Conservation (phyloP, 2,888 invertebrate species). For the Drosophila cognata region DNA sequence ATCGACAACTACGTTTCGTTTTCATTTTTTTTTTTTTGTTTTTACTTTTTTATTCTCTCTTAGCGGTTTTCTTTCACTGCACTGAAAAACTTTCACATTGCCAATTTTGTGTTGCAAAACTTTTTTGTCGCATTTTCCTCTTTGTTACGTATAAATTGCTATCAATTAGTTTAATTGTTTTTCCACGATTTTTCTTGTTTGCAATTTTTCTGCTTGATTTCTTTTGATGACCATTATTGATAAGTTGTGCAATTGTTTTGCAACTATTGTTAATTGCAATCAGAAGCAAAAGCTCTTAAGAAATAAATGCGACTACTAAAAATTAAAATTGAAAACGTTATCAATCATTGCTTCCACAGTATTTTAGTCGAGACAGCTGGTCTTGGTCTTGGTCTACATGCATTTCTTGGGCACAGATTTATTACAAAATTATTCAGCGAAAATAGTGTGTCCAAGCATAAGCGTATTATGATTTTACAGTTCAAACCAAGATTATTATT, state of each 20-base stretch:
- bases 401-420: too few species aligned
- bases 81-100: constrained; percentile 56
- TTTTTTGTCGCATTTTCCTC: constrained; percentile 48
- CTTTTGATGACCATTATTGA: constrained; percentile 49
- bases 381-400: not conserved
- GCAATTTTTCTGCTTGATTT: constrained; percentile 22
- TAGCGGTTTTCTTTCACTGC: constrained; percentile 57
- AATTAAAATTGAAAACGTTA: not conserved
- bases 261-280: constrained; percentile 36
- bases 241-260: constrained; percentile 47
- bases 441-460: not conserved
- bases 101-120: constrained; percentile 62
- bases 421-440: not conserved
- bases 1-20: constrained; percentile 34
- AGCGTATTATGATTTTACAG: too few species aligned
- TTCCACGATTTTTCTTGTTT: constrained; percentile 40
- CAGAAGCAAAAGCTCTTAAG: constrained; percentile 9
- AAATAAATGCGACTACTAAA: constrained; percentile 7
- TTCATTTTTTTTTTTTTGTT: not conserved
- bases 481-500: not conserved
- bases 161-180: constrained; percentile 78
- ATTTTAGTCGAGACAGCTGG: not conserved
- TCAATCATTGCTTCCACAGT: not conserved
- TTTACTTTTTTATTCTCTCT: constrained; percentile 30
- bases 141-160: constrained; percentile 73